Evolutionary conservation across 2,888 invertebrate genomes (phyloP), one percentile per base, ranked within the genome.

Genomic region (Limulus polyphemus): DNA sequence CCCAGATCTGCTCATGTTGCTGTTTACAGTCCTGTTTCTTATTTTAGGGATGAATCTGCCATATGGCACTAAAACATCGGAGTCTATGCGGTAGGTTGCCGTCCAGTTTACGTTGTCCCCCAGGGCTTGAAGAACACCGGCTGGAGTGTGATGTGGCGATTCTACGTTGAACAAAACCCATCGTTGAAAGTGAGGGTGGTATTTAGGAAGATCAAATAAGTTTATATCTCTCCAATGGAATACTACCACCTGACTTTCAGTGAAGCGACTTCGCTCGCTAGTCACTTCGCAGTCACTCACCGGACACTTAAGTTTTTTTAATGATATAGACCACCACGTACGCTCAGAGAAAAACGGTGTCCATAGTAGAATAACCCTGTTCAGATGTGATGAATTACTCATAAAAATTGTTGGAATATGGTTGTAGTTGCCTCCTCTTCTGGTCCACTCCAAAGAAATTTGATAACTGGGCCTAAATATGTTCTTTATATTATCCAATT

Each of bases 111-210:
- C 60, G 59, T 62, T 63, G 2, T 50, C 52, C 0, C n/a, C 13
- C 61, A 65, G 60, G 46, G 58, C 63, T 10, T 49, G 14, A 13
- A 63, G 59, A 46, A 60, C 65, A 12, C 55, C 47, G 48, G 61
- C 59, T 12, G 55, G 32, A 3, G 62, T 62, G 56, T 68, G 63
- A 5, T 67, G 62, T 14, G 70, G 69, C 1, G 70, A 61, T 56
- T 70, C 70, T 1, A 69, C 56, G 9, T 62, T 61, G 59, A 68
- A 65, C 32, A 67, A 65, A 11, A 69, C 59, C 69, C 69, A 70
- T 17, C 62, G 55, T 55, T 69, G 69, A 11, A 57, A 48, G 0
- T 59, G 59, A 2, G 47, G 54, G 10, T 65, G 65, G 46, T 49
- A 46, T 10, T 10, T 11, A 1, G 70, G 70, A 3, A 69, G 55